These are phyloP conservation scores for Trididemnum miniatum DNA, from an alignment of 23 tunicate species.

Conservation along the genomic window DNA sequence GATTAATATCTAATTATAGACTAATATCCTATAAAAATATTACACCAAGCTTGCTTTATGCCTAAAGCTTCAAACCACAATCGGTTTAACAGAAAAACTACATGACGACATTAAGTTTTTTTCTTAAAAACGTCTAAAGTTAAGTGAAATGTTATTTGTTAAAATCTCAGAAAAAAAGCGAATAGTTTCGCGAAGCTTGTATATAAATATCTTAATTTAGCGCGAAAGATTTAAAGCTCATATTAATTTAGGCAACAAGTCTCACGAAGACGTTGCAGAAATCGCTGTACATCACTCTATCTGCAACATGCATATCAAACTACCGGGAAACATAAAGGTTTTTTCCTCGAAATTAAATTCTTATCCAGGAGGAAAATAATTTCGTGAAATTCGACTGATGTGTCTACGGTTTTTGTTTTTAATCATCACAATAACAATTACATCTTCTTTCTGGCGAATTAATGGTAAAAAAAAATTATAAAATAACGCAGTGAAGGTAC, in stretches of 20 bases:
- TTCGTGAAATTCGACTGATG: not conserved
- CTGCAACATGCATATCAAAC: not conserved
- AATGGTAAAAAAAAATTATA: too few relatives aligned
- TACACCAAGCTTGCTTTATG: not conserved
- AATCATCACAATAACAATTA: too few relatives aligned
- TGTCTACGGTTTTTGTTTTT: not conserved
- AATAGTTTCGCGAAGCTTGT: not conserved
- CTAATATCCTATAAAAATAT: not conserved
- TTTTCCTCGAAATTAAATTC: not conserved
- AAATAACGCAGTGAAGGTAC: not conserved
- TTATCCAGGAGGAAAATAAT: not conserved
- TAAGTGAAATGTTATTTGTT: not conserved
- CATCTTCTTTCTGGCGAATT: too few relatives aligned
- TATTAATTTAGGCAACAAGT: not conserved
- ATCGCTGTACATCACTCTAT: not conserved
- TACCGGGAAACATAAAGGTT: not conserved
- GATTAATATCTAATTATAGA: too few relatives aligned
- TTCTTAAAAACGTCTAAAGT: not conserved
- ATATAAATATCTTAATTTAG: slow-evolving; percentile 8
- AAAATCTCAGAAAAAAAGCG: not conserved
- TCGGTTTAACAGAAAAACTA: not conserved
- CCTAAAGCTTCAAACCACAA: not conserved
- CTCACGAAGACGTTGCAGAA: slow-evolving; percentile 9
- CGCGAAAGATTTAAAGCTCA: slow-evolving; percentile 2
- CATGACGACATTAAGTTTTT: not conserved